phyloP scores from a whole-genome alignment of 2,113 vertebrate species.

The Solea solea region DNA sequence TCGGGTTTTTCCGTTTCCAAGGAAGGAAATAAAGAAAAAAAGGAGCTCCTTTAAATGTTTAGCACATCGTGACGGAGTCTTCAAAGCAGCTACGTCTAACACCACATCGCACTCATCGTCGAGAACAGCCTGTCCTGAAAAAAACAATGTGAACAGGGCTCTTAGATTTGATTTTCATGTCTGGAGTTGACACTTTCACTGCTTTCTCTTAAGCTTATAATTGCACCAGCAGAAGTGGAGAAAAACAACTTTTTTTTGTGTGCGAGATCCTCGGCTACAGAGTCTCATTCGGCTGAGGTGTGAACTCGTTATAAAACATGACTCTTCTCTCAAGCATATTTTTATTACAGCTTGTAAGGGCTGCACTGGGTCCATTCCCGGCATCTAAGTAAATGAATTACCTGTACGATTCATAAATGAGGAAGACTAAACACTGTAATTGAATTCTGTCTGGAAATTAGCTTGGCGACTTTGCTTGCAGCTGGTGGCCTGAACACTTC shows the following conservation, averaged over 20 bases:
- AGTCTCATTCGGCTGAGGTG: background rate
- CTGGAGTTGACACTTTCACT: conserved; percentile 13
- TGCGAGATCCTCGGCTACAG: no score
- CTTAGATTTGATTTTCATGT: background rate
- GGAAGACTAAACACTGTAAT: conserved; percentile 31
- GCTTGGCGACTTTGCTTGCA: conserved; percentile 47
- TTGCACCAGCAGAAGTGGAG: background rate
- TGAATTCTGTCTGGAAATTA: conserved; percentile 43
- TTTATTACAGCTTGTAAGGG: conserved; percentile 42
- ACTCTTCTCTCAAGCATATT: conserved; percentile 28
- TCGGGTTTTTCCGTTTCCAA: background rate
- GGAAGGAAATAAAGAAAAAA: background rate
- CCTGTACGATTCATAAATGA: conserved; percentile 47
- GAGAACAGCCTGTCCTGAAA: background rate
- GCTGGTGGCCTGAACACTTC: conserved; percentile 33
- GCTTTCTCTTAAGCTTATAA: background rate
- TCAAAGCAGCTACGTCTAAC: background rate
- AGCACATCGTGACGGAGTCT: conserved; percentile 1
- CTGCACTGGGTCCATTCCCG: conserved; percentile 25
- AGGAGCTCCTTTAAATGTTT: conserved; percentile 4
- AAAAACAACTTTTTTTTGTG: no score
- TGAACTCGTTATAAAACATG: conserved; percentile 26
- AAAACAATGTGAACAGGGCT: background rate
- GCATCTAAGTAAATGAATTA: conserved; percentile 46
- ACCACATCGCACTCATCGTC: background rate